These are phyloP conservation scores for Listronotus bonariensis DNA, from an alignment of 1,140 invertebrate species.

Conservation along the genomic window DNA sequence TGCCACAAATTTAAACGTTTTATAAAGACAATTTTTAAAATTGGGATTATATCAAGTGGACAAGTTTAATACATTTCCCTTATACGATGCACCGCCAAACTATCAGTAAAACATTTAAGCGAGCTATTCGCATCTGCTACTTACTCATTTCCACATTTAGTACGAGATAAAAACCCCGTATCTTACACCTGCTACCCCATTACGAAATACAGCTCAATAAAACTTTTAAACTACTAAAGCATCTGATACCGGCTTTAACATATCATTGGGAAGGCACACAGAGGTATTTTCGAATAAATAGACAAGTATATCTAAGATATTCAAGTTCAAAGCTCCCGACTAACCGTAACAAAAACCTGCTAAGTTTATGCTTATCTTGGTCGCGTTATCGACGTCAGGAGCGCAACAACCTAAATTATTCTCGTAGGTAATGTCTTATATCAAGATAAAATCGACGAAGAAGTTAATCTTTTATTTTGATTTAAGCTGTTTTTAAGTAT, in stretches of 20 bases:
- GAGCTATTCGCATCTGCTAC: slow-evolving; percentile 21
- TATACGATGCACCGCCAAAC: not conserved
- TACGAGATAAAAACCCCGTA: slow-evolving; percentile 31
- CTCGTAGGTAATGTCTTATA: too few relatives aligned
- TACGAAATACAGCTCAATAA: slow-evolving; percentile 34
- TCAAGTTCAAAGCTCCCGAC: slow-evolving; percentile 23
- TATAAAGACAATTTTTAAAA: too few relatives aligned
- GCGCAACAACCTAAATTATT: not conserved
- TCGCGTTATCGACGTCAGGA: not conserved
- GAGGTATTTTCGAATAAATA: slow-evolving; percentile 23
- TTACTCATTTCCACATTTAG: slow-evolving; percentile 25
- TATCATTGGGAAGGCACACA: slow-evolving; percentile 28
- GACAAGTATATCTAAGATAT: slow-evolving; percentile 17
- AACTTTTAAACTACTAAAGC: slow-evolving; percentile 26
- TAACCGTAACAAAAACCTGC: slow-evolving; percentile 24
- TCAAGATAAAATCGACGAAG: too few relatives aligned
- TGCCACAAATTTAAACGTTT: too few relatives aligned
- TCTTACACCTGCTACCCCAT: slow-evolving; percentile 33
- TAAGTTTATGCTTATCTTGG: slow-evolving; percentile 16
- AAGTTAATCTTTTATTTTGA: too few relatives aligned
- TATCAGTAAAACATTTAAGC: slow-evolving; percentile 25
- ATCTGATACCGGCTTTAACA: slow-evolving; percentile 29
- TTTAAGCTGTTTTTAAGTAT: too few relatives aligned
- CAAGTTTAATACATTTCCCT: not conserved
- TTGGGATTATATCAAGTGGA: not conserved